A percentile compares a stretch with the other conserved stretches of the same genome.
phyloP scores from a whole-genome alignment of 1,140 invertebrate species.

The Zophobas morio region DNA sequence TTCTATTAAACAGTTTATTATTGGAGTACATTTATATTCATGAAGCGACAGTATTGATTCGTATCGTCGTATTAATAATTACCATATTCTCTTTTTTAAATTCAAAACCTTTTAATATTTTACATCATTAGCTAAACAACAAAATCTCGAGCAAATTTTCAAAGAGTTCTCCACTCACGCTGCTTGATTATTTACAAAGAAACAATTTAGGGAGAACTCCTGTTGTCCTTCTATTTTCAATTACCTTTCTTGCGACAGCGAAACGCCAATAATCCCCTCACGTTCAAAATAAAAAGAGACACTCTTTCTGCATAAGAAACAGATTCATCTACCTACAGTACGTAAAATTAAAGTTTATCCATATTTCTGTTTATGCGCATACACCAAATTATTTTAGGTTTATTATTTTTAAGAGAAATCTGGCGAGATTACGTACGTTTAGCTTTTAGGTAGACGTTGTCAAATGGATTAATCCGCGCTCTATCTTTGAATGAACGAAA shows the following conservation, averaged over 20 bases:
- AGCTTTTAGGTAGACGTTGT: too few species aligned
- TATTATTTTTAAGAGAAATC: too few species aligned
- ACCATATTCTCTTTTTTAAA: too few species aligned
- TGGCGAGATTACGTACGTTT: too few species aligned
- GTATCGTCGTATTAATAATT: too few species aligned
- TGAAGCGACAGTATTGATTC: neutral
- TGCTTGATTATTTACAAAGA: slow-evolving; percentile 11
- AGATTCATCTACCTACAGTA: neutral
- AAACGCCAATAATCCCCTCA: slow-evolving; percentile 17
- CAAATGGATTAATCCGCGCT: too few species aligned
- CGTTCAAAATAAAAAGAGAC: neutral
- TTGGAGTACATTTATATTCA: neutral
- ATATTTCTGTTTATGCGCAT: too few species aligned
- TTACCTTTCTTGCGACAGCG: slow-evolving; percentile 12
- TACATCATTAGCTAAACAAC: neutral
- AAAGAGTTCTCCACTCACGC: neutral
- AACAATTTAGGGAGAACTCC: slow-evolving; percentile 10
- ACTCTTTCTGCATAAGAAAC: neutral
- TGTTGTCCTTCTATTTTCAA: neutral
- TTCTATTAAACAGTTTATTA: neutral
- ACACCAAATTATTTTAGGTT: too few species aligned
- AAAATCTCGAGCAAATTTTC: neutral
- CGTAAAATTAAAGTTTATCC: too few species aligned
- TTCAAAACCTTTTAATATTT: neutral
- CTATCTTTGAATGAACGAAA: too few species aligned